Evolutionary conservation across 2,888 invertebrate species (phyloP).

Genomic region (Sycophila texana): DNA sequence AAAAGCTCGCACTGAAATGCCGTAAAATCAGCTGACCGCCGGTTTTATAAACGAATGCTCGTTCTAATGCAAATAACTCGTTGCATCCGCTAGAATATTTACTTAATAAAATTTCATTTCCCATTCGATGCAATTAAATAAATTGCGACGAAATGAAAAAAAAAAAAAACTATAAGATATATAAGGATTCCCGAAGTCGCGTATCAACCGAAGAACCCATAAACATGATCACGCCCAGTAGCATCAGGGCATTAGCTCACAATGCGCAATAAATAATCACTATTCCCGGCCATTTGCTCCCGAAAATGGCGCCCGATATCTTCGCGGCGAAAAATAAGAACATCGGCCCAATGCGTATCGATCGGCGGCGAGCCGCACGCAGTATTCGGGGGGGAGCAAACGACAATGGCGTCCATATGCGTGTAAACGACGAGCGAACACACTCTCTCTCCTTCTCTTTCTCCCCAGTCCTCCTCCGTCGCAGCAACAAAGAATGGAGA

Average conservation of each 20-base stretch:
- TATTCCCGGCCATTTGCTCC: constrained; percentile 6
- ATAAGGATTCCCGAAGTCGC: too few species aligned
- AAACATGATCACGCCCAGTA: neutral
- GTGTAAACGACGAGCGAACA: neutral
- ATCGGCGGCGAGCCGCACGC: neutral
- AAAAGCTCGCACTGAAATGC: too few species aligned
- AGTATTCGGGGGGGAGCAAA: neutral
- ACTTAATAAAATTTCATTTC: too few species aligned
- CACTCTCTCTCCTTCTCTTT: neutral
- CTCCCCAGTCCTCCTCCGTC: neutral
- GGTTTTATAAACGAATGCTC: too few species aligned
- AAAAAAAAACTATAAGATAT: too few species aligned
- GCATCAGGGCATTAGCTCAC: constrained; percentile 11
- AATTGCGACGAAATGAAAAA: too few species aligned
- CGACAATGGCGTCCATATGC: constrained; percentile 30
- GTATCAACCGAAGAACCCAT: too few species aligned
- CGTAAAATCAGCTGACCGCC: too few species aligned
- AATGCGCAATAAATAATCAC: constrained; percentile 34
- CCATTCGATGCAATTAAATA: too few species aligned
- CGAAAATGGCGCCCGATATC: constrained; percentile 27
- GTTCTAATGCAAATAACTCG: too few species aligned
- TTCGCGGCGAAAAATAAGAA: constrained; percentile 18
- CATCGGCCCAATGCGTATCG: neutral
- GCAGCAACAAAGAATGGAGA: constrained; percentile 14
- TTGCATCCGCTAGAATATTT: too few species aligned